A percentile compares a stretch with the other conserved stretches of the same genome.
These are phyloP conservation scores for Xylocopa sonorina DNA, from an alignment of 1,140 invertebrate genomes.

Conservation along the genomic window DNA sequence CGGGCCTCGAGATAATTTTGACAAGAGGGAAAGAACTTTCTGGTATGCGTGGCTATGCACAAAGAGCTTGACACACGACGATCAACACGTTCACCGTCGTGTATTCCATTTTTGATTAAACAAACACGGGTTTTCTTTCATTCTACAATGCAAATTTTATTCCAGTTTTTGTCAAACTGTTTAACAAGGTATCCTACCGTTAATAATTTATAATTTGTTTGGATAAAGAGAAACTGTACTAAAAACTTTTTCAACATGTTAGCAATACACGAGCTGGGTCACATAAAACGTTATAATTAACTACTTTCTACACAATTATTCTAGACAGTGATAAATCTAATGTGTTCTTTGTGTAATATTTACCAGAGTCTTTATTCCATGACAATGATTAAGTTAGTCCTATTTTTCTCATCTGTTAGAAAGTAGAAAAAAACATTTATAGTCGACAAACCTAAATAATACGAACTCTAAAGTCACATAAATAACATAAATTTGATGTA, in stretches of 20 bases:
- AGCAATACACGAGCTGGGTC: background rate
- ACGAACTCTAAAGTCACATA: background rate
- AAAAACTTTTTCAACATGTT: background rate
- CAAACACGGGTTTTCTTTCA: no score
- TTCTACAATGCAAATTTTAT: no score
- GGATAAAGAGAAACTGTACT: background rate
- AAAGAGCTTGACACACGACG: background rate
- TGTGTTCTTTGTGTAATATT: background rate
- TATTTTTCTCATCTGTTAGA: no score
- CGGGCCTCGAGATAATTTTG: slow-evolving; percentile 2
- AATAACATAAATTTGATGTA: background rate
- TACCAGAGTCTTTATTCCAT: no score
- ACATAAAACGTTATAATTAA: background rate
- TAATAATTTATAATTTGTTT: background rate
- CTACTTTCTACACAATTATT: slow-evolving; percentile 12
- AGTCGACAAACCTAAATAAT: background rate
- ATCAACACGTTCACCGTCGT: background rate
- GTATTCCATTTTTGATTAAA: no score
- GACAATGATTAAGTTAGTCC: no score
- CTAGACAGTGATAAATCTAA: background rate
- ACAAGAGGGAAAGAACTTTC: background rate
- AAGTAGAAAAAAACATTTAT: no score
- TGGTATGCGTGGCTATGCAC: background rate
- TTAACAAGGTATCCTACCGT: no score
- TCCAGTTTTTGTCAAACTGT: no score